phyloP scores from a whole-genome alignment of 2,888 invertebrate genomes.

The Erebia epiphron region DNA sequence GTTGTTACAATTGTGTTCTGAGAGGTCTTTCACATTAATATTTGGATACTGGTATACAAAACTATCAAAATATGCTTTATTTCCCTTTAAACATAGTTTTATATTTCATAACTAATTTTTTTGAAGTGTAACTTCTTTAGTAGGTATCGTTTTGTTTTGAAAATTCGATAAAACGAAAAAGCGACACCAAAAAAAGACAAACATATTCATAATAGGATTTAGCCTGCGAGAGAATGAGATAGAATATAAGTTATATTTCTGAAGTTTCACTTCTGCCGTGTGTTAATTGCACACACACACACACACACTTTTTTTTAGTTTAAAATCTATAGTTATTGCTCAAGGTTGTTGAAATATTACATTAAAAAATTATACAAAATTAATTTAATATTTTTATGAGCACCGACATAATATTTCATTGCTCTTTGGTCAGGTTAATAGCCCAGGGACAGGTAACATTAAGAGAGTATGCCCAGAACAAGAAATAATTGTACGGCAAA shows the following conservation, averaged over 20 bases:
- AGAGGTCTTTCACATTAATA: constrained; percentile 13
- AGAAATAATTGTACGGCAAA: constrained; percentile 74
- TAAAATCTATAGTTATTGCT: background rate
- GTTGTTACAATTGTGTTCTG: constrained; percentile 15
- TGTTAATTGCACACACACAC: no score
- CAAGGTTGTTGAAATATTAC: background rate
- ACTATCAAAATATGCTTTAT: background rate
- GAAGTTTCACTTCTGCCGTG: no score
- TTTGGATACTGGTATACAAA: background rate
- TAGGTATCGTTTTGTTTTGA: no score
- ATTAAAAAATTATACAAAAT: constrained; percentile 21
- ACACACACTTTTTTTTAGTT: no score
- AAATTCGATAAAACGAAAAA: no score
- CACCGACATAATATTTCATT: constrained; percentile 38
- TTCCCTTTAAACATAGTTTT: background rate
- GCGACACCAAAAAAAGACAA: no score
- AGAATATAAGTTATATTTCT: no score
- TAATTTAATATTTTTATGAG: constrained; percentile 33
- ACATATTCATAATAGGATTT: no score
- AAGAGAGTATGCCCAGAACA: constrained; percentile 62
- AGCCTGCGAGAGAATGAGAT: no score
- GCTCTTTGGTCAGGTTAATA: constrained; percentile 41
- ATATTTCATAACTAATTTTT: no score
- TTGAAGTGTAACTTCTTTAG: no score
- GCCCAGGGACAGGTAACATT: constrained; percentile 69